These are phyloP conservation scores for Drosophila prostipennis DNA, from an alignment of 2,888 invertebrate species.

Conservation along the genomic window DNA sequence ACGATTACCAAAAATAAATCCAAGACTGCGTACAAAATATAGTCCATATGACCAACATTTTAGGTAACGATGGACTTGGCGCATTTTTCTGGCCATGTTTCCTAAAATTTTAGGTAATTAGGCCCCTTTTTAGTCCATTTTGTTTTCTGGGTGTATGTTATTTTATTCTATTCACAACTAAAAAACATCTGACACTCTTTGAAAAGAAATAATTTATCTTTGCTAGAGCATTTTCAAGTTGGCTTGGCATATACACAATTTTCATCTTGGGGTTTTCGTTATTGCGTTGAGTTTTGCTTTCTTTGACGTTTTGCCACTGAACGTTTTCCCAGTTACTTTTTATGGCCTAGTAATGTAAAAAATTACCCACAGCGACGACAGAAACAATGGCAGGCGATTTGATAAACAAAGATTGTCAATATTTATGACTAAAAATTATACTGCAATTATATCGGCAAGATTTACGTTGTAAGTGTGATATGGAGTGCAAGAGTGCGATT, in stretches of 20 bases:
- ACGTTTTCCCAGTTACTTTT: constrained; percentile 57
- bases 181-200: background rate
- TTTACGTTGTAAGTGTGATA: constrained; percentile 24
- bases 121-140: too few species aligned
- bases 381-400: constrained; percentile 50
- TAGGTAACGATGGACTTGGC: too few species aligned
- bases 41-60: too few species aligned
- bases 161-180: background rate
- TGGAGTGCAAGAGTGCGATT: constrained; percentile 27
- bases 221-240: constrained; percentile 14
- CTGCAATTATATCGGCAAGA: constrained; percentile 38
- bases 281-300: constrained; percentile 41
- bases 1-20: too few species aligned
- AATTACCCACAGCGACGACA: constrained; percentile 48
- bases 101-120: too few species aligned
- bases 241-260: background rate
- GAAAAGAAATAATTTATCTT: background rate
- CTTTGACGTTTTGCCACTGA: constrained; percentile 41
- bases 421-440: constrained; percentile 66
- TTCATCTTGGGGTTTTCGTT: constrained; percentile 10
- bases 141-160: too few species aligned
- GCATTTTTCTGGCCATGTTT: too few species aligned
- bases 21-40: too few species aligned
- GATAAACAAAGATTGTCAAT: constrained; percentile 68
- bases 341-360: constrained; percentile 66